These are phyloP conservation scores for Chrysolina americana DNA, from an alignment of 2,888 invertebrate genomes.

Conservation along the genomic window DNA sequence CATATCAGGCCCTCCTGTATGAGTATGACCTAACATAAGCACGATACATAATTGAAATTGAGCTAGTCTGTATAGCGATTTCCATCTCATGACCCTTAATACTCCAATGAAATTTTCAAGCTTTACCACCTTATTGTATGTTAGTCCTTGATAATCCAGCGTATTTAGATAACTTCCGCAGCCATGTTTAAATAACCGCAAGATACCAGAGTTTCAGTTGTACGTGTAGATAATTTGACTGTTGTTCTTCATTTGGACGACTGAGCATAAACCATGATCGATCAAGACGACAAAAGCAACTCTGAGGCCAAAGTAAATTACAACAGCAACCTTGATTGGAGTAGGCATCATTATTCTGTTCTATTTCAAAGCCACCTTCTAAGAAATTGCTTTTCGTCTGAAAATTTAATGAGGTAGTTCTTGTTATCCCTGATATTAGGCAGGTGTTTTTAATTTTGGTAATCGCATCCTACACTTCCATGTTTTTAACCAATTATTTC, in stretches of 20 bases:
- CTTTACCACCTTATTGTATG: no score
- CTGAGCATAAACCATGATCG: background rate
- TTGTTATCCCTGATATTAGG: slow-evolving; percentile 48
- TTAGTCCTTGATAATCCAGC: no score
- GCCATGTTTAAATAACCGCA: no score
- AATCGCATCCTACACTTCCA: slow-evolving; percentile 51
- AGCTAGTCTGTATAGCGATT: no score
- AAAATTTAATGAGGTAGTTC: slow-evolving; percentile 40
- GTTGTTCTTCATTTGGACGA: background rate
- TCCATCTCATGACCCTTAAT: no score
- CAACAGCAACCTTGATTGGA: slow-evolving; percentile 9
- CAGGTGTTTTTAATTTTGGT: slow-evolving; percentile 56
- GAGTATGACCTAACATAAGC: no score
- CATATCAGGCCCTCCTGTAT: no score
- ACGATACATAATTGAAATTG: no score
- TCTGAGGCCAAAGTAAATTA: slow-evolving; percentile 10
- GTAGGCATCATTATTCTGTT: slow-evolving; percentile 12
- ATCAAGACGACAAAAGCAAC: background rate
- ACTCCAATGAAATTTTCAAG: no score
- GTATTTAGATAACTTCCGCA: no score
- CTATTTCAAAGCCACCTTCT: slow-evolving; percentile 2
- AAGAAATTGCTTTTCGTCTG: slow-evolving; percentile 13
- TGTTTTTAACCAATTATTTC: slow-evolving; percentile 57
- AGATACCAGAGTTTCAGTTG: no score
- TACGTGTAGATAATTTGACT: background rate